These are phyloP conservation scores for Sebastes steindachneri DNA, from an alignment of 2,797 vertebrate species.

Conservation along the genomic window DNA sequence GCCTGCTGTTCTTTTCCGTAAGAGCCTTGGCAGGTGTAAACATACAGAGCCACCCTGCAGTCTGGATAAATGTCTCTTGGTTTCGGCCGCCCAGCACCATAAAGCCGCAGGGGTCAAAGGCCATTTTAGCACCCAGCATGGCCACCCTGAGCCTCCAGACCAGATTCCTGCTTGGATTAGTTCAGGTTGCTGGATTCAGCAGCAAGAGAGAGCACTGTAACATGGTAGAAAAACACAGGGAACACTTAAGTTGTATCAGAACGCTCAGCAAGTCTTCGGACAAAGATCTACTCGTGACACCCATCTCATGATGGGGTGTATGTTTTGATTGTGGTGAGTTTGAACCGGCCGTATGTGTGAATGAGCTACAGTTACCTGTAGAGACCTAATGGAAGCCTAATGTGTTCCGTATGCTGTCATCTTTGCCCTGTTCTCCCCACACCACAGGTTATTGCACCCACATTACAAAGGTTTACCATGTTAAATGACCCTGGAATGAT, in stretches of 20 bases:
- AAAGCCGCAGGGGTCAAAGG: slow-evolving; percentile 58
- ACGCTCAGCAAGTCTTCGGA: slow-evolving; percentile 43
- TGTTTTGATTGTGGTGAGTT: slow-evolving; percentile 32
- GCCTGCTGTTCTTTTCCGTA: slow-evolving; percentile 50
- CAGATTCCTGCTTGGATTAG: slow-evolving; percentile 78
- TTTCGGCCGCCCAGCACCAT: slow-evolving; percentile 20
- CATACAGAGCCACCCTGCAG: slow-evolving; percentile 46
- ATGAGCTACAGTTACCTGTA: slow-evolving; percentile 19
- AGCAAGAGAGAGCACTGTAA: slow-evolving; percentile 34
- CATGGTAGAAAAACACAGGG: slow-evolving; percentile 44
- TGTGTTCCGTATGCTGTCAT: slow-evolving; percentile 42
- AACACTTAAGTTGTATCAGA: slow-evolving; percentile 17
- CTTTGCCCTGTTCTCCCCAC: not conserved
- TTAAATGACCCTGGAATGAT: slow-evolving; percentile 51
- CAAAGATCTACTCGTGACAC: slow-evolving; percentile 34
- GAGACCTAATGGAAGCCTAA: slow-evolving; percentile 22
- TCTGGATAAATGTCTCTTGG: slow-evolving; percentile 48
- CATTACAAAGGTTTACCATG: slow-evolving; percentile 54
- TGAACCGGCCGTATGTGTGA: slow-evolving; percentile 2
- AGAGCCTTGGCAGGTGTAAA: slow-evolving; percentile 35
- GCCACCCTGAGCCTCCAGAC: slow-evolving; percentile 35
- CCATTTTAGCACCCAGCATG: slow-evolving; percentile 49
- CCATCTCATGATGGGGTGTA: not conserved
- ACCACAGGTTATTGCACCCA: slow-evolving; percentile 32
- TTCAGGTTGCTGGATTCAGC: slow-evolving; percentile 66